Evolutionary conservation across 2,797 vertebrate genomes (phyloP).

Genomic region (Pipistrellus pipistrellus): DNA sequence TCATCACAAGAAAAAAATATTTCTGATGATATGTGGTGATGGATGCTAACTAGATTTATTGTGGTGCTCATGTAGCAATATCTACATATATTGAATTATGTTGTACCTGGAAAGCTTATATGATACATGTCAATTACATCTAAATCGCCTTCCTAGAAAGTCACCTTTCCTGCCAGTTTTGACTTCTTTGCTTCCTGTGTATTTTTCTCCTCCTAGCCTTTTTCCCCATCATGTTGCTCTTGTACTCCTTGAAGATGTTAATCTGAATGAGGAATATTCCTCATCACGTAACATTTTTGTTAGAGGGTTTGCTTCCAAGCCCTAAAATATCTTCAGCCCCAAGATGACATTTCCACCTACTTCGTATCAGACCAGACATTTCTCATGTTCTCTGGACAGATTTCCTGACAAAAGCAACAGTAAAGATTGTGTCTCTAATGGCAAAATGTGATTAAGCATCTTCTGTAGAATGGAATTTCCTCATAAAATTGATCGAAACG

Average conservation of each 20-base stretch:
- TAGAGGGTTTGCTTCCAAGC: slow-evolving; percentile 35
- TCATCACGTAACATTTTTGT: background rate
- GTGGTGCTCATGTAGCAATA: background rate
- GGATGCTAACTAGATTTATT: slow-evolving; percentile 9
- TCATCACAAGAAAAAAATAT: background rate
- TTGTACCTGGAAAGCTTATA: background rate
- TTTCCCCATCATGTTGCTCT: background rate
- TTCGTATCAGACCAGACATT: slow-evolving; percentile 14
- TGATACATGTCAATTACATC: background rate
- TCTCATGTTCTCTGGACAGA: slow-evolving; percentile 52
- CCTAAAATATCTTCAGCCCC: background rate
- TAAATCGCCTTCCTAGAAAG: slow-evolving; percentile 24
- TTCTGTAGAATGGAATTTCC: slow-evolving; percentile 59
- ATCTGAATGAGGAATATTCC: background rate
- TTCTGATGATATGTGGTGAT: background rate
- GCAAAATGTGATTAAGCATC: slow-evolving; percentile 63
- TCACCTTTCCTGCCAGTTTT: slow-evolving; percentile 38
- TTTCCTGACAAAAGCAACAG: slow-evolving; percentile 44
- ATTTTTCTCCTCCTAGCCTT: background rate
- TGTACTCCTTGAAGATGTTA: background rate
- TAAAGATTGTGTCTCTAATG: slow-evolving; percentile 60
- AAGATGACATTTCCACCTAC: slow-evolving; percentile 9
- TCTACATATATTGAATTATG: background rate
- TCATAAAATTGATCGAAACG: slow-evolving; percentile 73
- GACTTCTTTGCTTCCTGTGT: background rate